Conservation (phyloP, 2,888 invertebrate species). For the Cerastoderma edule region DNA sequence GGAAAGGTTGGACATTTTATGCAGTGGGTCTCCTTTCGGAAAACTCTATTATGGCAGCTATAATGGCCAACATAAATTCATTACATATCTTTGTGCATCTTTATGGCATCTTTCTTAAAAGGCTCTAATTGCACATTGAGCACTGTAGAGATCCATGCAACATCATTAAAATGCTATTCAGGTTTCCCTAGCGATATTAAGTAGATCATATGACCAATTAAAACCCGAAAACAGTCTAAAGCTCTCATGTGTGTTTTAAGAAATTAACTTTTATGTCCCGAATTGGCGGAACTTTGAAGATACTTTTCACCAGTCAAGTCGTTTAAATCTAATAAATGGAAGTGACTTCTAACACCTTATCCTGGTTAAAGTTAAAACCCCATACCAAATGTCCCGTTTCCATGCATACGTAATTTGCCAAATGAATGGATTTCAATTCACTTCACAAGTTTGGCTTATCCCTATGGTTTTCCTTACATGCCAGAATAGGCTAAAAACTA, state of each 20-base stretch:
- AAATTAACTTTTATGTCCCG: constrained; percentile 41
- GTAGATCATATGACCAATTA: constrained; percentile 53
- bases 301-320: constrained; percentile 20
- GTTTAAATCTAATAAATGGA: constrained; percentile 29
- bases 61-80: constrained; percentile 39
- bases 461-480: too few relatives aligned
- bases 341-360: not conserved
- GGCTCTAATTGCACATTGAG: constrained; percentile 33
- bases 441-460: too few relatives aligned
- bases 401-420: too few relatives aligned
- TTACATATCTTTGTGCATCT: constrained; percentile 33
- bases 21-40: constrained; percentile 21
- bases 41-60: constrained; percentile 23
- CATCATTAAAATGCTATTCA: constrained; percentile 39
- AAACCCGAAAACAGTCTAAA: constrained; percentile 25
- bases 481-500: too few relatives aligned
- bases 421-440: too few relatives aligned
- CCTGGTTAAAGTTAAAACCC: not conserved
- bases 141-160: constrained; percentile 24
- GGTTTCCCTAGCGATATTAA: constrained; percentile 36
- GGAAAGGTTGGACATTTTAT: too few relatives aligned
- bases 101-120: constrained; percentile 44
- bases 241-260: constrained; percentile 29
- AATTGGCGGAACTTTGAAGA: constrained; percentile 29
- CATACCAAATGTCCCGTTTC: too few relatives aligned